Percentiles rank a stretch among this genome's conserved stretches.
These are phyloP conservation scores for Metellina segmentata DNA, from an alignment of 2,888 invertebrate species.

Conservation along the genomic window DNA sequence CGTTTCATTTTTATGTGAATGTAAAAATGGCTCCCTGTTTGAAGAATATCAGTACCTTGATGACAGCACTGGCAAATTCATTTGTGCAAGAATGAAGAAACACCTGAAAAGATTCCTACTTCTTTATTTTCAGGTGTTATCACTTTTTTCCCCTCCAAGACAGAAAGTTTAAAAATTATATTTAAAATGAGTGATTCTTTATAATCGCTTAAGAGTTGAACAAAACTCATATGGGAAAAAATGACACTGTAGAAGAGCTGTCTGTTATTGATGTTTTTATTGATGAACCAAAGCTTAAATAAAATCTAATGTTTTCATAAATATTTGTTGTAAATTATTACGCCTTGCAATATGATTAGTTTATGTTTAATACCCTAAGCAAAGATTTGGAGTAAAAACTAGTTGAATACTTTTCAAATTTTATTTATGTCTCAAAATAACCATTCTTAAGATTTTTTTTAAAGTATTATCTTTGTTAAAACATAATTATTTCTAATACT, in stretches of 20 bases:
- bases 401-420: too few relatives aligned
- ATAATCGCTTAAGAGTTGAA: constrained; percentile 72
- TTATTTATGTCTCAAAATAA: too few relatives aligned
- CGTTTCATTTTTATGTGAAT: constrained; percentile 44
- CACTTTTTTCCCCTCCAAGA: constrained; percentile 50
- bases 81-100: constrained; percentile 35
- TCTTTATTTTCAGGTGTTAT: constrained; percentile 42
- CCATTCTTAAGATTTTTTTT: too few relatives aligned
- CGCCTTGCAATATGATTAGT: background rate
- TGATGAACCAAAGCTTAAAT: constrained; percentile 76
- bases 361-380: too few relatives aligned
- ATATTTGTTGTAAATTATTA: background rate
- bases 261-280: constrained; percentile 76
- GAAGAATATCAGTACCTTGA: constrained; percentile 40
- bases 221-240: constrained; percentile 67
- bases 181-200: constrained; percentile 68
- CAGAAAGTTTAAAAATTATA: constrained; percentile 38
- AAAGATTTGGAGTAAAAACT: too few relatives aligned
- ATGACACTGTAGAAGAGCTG: constrained; percentile 74
- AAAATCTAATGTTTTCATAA: constrained; percentile 76
- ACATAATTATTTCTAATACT: too few relatives aligned
- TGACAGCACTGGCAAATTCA: constrained; percentile 51
- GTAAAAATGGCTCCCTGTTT: constrained; percentile 26
- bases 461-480: too few relatives aligned
- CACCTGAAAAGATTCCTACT: constrained; percentile 48